Percentiles rank a stretch among this genome's conserved stretches.
Conservation (phyloP, 2,797 vertebrate genomes). For the Sus cebifrons region DNA sequence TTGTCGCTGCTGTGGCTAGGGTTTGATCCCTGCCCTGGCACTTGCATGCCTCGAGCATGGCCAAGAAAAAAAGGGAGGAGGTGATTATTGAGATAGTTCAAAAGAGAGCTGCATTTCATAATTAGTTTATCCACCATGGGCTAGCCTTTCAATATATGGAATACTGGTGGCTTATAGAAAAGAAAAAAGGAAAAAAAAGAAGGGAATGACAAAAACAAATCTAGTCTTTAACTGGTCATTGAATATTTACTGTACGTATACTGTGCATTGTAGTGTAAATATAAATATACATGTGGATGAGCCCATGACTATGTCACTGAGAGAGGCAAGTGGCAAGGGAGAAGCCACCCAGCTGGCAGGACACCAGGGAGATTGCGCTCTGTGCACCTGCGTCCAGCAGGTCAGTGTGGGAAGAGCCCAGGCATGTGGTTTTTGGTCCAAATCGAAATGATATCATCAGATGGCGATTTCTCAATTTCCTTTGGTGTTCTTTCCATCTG, state of each 20-base stretch:
- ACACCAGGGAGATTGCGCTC: not conserved
- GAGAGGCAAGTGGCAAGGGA: not conserved
- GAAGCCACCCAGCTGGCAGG: conserved; percentile 60
- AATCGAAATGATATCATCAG: conserved; percentile 63
- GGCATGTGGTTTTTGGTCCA: conserved; percentile 62
- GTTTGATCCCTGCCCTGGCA: no score
- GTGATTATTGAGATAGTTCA: not conserved
- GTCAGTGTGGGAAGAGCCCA: conserved; percentile 34
- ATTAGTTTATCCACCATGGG: not conserved
- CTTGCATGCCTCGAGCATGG: no score
- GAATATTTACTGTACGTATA: not conserved
- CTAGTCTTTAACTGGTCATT: not conserved
- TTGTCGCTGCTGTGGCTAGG: no score
- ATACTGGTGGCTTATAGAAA: not conserved
- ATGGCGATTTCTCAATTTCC: conserved; percentile 73
- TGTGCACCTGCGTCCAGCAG: conserved; percentile 65
- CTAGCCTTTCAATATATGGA: not conserved
- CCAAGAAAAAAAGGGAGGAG: no score
- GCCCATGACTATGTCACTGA: not conserved
- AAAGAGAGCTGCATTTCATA: not conserved
- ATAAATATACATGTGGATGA: not conserved
- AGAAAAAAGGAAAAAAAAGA: not conserved
- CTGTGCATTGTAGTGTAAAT: not conserved
- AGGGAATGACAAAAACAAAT: not conserved
- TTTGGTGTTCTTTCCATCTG: conserved; percentile 66